phyloP scores from a whole-genome alignment of 2,113 vertebrate species.

The Megaceryle torquata region DNA sequence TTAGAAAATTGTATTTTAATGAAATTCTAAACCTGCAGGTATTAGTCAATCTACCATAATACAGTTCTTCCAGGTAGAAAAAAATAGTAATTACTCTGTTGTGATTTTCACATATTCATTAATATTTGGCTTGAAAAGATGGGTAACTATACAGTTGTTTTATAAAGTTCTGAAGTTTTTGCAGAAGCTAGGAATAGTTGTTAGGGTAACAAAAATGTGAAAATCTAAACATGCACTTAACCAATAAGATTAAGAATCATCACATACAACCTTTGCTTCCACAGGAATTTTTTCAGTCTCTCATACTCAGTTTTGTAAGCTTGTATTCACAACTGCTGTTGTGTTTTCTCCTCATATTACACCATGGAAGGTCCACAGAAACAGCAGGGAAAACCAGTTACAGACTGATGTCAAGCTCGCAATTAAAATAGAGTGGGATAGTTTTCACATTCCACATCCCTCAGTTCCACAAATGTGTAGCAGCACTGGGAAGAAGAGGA shows the following conservation, averaged over 20 bases:
- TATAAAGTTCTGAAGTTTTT: constrained; percentile 4
- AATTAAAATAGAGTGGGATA: neutral
- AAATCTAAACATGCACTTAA: neutral
- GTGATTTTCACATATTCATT: neutral
- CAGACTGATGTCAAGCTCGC: neutral
- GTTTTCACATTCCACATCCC: neutral
- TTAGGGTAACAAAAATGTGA: neutral
- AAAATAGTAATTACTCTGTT: neutral
- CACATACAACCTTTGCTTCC: neutral
- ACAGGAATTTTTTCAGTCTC: neutral
- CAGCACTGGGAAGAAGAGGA: neutral
- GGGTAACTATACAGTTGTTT: neutral
- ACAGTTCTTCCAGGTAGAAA: neutral
- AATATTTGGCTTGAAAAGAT: neutral
- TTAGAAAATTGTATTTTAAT: neutral
- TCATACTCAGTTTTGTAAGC: neutral
- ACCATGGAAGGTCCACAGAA: neutral
- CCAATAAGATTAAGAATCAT: neutral
- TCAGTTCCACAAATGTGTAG: neutral
- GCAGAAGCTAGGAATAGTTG: neutral
- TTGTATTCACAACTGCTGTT: neutral
- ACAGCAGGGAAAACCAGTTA: neutral
- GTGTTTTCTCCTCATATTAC: neutral
- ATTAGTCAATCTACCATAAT: neutral
- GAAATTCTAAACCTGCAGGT: neutral